Base-by-base conservation (phyloP, 2,888 invertebrate species). In the Bruchidius siliquastri region DNA sequence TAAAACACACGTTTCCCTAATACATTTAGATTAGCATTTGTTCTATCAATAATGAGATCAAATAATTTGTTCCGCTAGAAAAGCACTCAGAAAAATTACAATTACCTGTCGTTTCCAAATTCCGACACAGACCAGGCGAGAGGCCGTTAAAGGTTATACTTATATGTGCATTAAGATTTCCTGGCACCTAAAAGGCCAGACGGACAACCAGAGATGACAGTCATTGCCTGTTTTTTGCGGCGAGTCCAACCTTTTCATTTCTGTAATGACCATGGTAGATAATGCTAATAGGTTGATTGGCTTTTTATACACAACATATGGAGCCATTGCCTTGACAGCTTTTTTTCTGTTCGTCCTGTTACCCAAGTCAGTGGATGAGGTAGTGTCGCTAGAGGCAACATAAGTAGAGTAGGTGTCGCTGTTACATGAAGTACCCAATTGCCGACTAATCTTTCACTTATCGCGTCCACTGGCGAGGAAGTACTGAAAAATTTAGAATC, bases 91-190 rank as follows among this genome's bases (percentile, higher is more conserved):
- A 76, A 69, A 79, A 80, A 80, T 79, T 79, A 77, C 79, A 76
- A 74, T 79, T 78, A 78, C 79, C 78, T 78, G 75, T 73, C 75
- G 75, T 77, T 77, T 76, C 78, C 77, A 75, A 76, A 76, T 75
- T 76, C 74, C 49, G 70, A 68, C 70, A 68, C 68, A 70, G n/a
- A 67, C 32, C 67, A 20, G 66, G 70, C 22, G 67, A 70, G 49
- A 49, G 49, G 18, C 18, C 10, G n/a, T 75, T 76, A 74, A 80
- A 79, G 80, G 68, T 78, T 80, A 79, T 80, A 82, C 82, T 83
- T 83, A 82, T 82, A 83, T 80, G 79, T 78, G 76, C 82, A 83
- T 83, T 83, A 83, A 77, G 81, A 77, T 79, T 78, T 74, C 74
- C 75, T 75, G 78, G 78, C 81, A 79, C 78, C 78, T 76, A 30